Conservation (phyloP, 1,140 invertebrate genomes). For the Ylistrum balloti region DNA sequence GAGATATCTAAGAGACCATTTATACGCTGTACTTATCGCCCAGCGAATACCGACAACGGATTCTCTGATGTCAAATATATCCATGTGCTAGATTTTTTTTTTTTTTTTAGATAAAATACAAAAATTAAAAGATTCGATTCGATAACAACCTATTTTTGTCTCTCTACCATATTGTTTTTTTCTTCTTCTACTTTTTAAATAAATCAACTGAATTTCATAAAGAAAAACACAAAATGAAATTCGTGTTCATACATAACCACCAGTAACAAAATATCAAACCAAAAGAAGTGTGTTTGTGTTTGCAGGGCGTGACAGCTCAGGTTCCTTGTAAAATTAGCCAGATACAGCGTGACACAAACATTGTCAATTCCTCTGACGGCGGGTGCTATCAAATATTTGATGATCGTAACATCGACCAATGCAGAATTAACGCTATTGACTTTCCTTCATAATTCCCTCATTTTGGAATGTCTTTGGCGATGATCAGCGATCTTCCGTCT, state of each 20-base stretch:
- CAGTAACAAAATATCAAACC: not conserved
- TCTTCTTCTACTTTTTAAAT: too few relatives aligned
- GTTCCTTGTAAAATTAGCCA: not conserved
- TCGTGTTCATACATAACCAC: not conserved
- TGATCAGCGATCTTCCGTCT: slow-evolving; percentile 19
- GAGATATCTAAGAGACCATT: too few relatives aligned
- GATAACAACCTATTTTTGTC: too few relatives aligned
- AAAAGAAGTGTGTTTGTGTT: not conserved
- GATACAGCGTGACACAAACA: not conserved
- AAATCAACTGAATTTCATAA: too few relatives aligned
- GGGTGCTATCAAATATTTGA: not conserved
- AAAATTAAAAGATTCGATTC: too few relatives aligned
- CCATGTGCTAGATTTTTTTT: too few relatives aligned
- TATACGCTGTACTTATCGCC: too few relatives aligned
- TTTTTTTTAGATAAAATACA: too few relatives aligned
- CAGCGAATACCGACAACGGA: too few relatives aligned
- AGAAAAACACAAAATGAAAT: too few relatives aligned
- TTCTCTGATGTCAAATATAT: too few relatives aligned
- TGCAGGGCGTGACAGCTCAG: not conserved
- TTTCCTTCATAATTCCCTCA: slow-evolving; percentile 10
- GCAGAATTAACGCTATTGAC: slow-evolving; percentile 1
- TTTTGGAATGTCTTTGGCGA: not conserved
- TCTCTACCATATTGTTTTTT: too few relatives aligned
- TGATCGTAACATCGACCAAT: not conserved
- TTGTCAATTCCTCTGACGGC: not conserved